A percentile compares a stretch with the other conserved stretches of the same genome.
Conservation (phyloP, 2,888 invertebrate genomes). For the Pseudolycoriella hygida region DNA sequence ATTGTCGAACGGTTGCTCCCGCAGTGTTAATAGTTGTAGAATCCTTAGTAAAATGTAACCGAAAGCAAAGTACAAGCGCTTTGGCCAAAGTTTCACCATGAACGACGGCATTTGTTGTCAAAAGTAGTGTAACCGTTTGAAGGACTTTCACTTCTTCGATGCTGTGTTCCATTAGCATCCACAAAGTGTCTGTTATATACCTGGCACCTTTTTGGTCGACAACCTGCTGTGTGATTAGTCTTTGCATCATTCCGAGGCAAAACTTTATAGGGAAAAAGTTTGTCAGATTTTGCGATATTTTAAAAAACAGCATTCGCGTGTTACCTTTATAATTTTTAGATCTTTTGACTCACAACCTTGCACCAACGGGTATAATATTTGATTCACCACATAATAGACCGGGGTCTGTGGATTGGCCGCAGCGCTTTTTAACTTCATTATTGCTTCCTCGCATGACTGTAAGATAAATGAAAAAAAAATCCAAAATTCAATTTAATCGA, state of each 20-base stretch:
- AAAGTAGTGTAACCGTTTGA: constrained; percentile 83
- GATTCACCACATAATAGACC: constrained; percentile 78
- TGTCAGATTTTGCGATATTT: neutral
- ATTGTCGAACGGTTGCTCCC: constrained; percentile 90
- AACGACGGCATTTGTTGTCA: constrained; percentile 90
- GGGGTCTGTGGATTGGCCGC: constrained; percentile 59
- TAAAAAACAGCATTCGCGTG: too few species aligned
- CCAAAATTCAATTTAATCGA: too few species aligned
- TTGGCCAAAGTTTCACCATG: constrained; percentile 88
- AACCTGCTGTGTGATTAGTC: constrained; percentile 76
- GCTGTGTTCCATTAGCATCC: constrained; percentile 85
- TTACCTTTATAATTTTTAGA: constrained; percentile 81
- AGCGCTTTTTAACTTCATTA: constrained; percentile 69
- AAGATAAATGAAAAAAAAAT: too few species aligned
- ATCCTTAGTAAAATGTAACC: constrained; percentile 90
- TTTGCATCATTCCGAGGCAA: constrained; percentile 84
- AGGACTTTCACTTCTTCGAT: constrained; percentile 91
- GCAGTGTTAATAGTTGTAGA: constrained; percentile 92
- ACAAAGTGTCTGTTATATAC: constrained; percentile 83
- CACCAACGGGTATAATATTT: constrained; percentile 88
- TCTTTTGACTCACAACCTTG: constrained; percentile 97
- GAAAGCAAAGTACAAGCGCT: constrained; percentile 84
- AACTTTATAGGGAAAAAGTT: constrained; percentile 38
- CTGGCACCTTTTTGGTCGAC: constrained; percentile 84
- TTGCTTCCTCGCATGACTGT: constrained; percentile 91